Base-by-base conservation (phyloP, 2,888 invertebrate genomes). In the Cephus pulcher region DNA sequence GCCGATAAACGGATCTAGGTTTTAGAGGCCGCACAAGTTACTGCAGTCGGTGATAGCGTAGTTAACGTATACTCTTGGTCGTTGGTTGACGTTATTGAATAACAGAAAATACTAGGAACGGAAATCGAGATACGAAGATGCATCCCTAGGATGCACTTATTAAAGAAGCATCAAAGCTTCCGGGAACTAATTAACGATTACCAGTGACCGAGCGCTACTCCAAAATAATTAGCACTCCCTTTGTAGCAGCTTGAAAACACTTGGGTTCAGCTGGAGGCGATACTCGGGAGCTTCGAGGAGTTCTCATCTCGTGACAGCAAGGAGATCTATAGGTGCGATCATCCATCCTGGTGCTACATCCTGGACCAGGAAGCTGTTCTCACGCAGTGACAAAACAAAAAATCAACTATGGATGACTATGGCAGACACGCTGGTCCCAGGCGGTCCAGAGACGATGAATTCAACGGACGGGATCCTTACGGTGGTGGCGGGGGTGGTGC, bases 121-220 rank as follows among this genome's bases (percentile, higher is more conserved):
- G 15, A 40, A 15, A 15, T 40, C 40, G 40, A 40, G 40, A 40
- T 15, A 15, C 40, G 40, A 40, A 6, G 15, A 40, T 40, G 40
- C 40, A 15, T 40, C 12, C 1, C 15, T 6, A 40, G 40, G 40
- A 40, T 40, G 40, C 15, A 40, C 40, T 40, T 40, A 15, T 40
- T 4, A 15, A 40, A 15, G 15, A 15, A 40, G 70, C 70, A 79
- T 79, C 78, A 82, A 83, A 81, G 81, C 82, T 81, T 82, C 82
- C 82, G 83, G 82, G 82, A 82, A 86, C 88, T 88, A 88, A 88
- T 88, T 88, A 88, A 84, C 88, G 85, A 88, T 88, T 88, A 87
- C 83, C 85, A 82, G 85, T 84, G 83, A 84, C 85, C 83, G 82
- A 82, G 82, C 84, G 82, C 83, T 81, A 84, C 83, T 87, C 86